Evolutionary conservation across 2,888 invertebrate genomes (phyloP).

Genomic region (Cerastoderma edule): DNA sequence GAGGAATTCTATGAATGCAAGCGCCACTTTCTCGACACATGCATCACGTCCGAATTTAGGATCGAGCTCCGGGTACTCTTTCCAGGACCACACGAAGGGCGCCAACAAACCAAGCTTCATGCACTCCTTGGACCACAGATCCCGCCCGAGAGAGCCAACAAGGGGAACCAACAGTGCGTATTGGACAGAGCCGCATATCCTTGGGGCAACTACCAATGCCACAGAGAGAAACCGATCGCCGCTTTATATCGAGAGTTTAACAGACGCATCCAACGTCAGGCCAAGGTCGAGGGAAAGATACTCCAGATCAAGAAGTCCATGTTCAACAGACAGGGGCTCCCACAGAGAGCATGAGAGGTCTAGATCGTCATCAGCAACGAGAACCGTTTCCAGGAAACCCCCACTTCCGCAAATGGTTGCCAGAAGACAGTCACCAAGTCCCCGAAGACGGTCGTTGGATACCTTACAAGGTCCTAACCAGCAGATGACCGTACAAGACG

Average conservation of each 20-base stretch:
- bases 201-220: not conserved
- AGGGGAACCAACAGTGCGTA: not conserved
- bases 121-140: not conserved
- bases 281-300: conserved; percentile 3
- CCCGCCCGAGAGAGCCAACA: conserved; percentile 10
- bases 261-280: conserved; percentile 13
- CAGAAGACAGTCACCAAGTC: not conserved
- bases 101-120: not conserved
- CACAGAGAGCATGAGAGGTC: conserved; percentile 1
- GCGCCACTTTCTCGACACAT: not conserved
- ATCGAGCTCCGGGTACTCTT: not conserved
- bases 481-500: too few species aligned
- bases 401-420: conserved; percentile 26
- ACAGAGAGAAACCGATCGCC: not conserved
- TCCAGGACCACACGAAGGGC: too few species aligned
- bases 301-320: conserved; percentile 2
- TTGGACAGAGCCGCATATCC: not conserved
- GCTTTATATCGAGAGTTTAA: conserved; percentile 15
- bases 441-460: not conserved
- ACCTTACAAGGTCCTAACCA: too few species aligned
- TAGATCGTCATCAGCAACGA: conserved; percentile 9
- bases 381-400: conserved; percentile 27
- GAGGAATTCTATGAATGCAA: conserved; percentile 1
- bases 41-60: not conserved
- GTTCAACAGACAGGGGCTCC: not conserved